These are phyloP conservation scores for Phytoseiulus persimilis DNA, from an alignment of 2,888 invertebrate genomes.

Conservation along the genomic window DNA sequence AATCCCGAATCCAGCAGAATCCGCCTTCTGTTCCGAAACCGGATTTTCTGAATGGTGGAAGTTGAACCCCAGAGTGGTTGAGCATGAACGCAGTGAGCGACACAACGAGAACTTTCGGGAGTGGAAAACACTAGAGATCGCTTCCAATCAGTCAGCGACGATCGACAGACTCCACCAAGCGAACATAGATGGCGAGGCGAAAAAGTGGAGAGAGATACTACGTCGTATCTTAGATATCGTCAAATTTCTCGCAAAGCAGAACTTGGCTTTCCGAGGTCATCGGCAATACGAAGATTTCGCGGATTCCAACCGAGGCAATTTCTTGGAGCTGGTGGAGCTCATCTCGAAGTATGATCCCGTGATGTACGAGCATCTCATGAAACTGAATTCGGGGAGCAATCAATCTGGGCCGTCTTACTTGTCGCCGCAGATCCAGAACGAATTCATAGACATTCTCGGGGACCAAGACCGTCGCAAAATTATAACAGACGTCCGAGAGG, in stretches of 20 bases:
- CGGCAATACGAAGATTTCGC: neutral
- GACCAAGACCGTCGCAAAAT: neutral
- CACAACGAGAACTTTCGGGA: neutral
- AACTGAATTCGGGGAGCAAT: neutral
- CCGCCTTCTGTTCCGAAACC: neutral
- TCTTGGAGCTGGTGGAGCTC: slow-evolving; percentile 19
- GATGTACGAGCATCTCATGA: neutral
- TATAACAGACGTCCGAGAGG: neutral
- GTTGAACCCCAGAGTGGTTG: neutral
- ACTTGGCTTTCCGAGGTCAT: neutral
- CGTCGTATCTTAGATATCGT: neutral
- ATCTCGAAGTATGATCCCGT: slow-evolving; percentile 32
- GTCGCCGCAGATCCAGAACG: neutral
- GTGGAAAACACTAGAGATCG: slow-evolving; percentile 14
- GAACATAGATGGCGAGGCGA: neutral
- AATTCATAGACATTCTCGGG: neutral
- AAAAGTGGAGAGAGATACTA: neutral
- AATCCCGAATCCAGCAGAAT: neutral
- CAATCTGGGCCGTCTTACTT: neutral
- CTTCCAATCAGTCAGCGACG: neutral
- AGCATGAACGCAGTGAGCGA: slow-evolving; percentile 7
- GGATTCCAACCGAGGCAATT: neutral
- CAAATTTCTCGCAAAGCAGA: neutral
- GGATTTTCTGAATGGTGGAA: neutral
- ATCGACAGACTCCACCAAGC: neutral